Percentiles rank a stretch among this genome's conserved stretches.
Evolutionary conservation across 2,113 vertebrate species (phyloP).

Genomic region (Ceyx melanurus): DNA sequence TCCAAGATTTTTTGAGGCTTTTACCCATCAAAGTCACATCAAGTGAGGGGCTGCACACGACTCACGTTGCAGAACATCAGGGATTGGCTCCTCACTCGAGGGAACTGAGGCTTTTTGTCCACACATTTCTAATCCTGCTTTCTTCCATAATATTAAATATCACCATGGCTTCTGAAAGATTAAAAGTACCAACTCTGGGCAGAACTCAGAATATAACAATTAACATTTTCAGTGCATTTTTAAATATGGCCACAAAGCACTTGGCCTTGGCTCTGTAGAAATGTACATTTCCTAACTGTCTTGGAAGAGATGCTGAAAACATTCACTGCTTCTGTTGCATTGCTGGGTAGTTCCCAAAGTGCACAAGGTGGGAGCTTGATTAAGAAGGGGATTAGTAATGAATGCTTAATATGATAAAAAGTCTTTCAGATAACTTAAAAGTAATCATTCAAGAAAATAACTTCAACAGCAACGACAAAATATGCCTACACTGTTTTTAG

Average conservation of each 20-base stretch:
- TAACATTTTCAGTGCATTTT: not conserved
- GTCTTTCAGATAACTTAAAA: constrained; percentile 19
- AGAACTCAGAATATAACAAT: not conserved
- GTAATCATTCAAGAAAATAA: constrained; percentile 16
- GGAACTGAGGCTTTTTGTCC: not conserved
- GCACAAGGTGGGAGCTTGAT: not conserved
- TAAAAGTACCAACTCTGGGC: not conserved
- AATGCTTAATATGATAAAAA: not conserved
- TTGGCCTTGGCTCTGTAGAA: not conserved
- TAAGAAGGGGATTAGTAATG: not conserved
- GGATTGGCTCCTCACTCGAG: not conserved
- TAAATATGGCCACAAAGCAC: not conserved
- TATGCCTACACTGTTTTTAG: not conserved
- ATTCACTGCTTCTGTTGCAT: not conserved
- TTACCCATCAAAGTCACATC: not conserved
- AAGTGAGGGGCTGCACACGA: accelerated
- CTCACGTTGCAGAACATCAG: not conserved
- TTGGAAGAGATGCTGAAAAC: not conserved
- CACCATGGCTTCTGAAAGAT: not conserved
- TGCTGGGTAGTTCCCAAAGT: not conserved
- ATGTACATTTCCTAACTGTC: not conserved
- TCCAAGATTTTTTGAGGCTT: not conserved
- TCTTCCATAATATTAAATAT: not conserved
- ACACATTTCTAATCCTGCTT: not conserved
- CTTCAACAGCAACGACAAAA: not conserved